phyloP scores from a whole-genome alignment of 2,797 vertebrate species.

The Hypotaenidia philippensis region DNA sequence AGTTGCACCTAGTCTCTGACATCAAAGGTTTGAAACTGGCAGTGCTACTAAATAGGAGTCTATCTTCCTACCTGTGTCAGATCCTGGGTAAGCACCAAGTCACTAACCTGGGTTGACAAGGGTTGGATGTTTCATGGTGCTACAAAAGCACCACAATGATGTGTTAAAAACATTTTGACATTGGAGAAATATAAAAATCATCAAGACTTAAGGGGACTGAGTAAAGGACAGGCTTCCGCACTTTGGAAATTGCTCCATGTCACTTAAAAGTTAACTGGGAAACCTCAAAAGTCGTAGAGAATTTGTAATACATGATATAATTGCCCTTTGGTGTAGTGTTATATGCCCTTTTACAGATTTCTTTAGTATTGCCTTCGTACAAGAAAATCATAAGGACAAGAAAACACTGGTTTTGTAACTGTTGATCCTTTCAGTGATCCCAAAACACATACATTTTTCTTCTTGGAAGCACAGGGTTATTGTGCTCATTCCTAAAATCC shows the following conservation, averaged over 20 bases:
- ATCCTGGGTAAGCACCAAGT: background rate
- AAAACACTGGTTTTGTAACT: background rate
- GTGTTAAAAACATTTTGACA: background rate
- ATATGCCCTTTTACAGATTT: background rate
- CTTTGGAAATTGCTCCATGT: background rate
- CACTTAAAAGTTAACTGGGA: background rate
- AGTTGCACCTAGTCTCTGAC: background rate
- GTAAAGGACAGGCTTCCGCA: background rate
- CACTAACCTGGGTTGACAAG: accelerated
- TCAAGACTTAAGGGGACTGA: background rate
- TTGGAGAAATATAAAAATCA: background rate
- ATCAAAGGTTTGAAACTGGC: background rate
- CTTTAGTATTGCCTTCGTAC: background rate
- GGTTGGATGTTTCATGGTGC: background rate
- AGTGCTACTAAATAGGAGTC: background rate
- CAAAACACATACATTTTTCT: background rate
- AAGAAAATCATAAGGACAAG: background rate
- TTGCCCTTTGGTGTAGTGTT: background rate
- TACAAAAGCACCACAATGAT: background rate
- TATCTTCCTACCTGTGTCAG: background rate
- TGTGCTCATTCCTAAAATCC: background rate
- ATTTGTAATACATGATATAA: background rate
- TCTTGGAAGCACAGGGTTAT: background rate
- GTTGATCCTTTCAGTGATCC: background rate
- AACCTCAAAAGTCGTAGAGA: background rate